A percentile compares a stretch with the other conserved stretches of the same genome.
Conservation (phyloP, 2,797 vertebrate genomes). For the Pelodytes ibericus region DNA sequence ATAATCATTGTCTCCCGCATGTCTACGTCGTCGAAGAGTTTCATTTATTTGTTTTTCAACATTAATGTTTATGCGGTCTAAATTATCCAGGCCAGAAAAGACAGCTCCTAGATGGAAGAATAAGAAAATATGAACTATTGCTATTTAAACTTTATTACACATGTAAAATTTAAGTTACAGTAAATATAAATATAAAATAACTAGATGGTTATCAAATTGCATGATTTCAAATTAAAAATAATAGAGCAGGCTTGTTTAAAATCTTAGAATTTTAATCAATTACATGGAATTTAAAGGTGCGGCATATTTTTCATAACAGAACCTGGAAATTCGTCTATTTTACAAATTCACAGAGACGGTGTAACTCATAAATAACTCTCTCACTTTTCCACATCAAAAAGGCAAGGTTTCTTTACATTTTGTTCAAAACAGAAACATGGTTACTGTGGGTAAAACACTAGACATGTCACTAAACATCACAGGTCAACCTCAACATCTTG, state of each 20-base stretch:
- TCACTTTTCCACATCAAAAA: slow-evolving; percentile 78
- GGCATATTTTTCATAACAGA: background rate
- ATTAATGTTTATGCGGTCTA: slow-evolving; percentile 67
- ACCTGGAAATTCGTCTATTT: background rate
- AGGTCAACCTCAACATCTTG: slow-evolving; percentile 63
- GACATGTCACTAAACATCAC: slow-evolving; percentile 58
- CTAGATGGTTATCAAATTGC: background rate
- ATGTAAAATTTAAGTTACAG: background rate
- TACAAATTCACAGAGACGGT: background rate
- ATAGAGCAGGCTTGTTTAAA: too few relatives aligned
- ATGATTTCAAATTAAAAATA: background rate
- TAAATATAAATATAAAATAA: background rate
- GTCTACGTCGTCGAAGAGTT: slow-evolving; percentile 73
- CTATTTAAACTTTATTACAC: background rate
- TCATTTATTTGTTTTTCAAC: slow-evolving; percentile 79
- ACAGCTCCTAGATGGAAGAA: slow-evolving; percentile 62
- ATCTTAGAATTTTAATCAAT: too few relatives aligned
- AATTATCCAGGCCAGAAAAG: slow-evolving; percentile 60
- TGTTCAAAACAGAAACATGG: slow-evolving; percentile 60
- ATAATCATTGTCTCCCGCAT: slow-evolving; percentile 83
- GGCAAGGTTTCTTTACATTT: slow-evolving; percentile 70
- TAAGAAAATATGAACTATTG: background rate
- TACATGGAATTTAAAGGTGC: too few relatives aligned
- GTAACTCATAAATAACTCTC: slow-evolving; percentile 71
- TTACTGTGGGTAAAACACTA: slow-evolving; percentile 61